Percentiles rank a stretch among this genome's conserved stretches.
Evolutionary conservation across 2,888 invertebrate species (phyloP).

Genomic region (Leptothorax acervorum): DNA sequence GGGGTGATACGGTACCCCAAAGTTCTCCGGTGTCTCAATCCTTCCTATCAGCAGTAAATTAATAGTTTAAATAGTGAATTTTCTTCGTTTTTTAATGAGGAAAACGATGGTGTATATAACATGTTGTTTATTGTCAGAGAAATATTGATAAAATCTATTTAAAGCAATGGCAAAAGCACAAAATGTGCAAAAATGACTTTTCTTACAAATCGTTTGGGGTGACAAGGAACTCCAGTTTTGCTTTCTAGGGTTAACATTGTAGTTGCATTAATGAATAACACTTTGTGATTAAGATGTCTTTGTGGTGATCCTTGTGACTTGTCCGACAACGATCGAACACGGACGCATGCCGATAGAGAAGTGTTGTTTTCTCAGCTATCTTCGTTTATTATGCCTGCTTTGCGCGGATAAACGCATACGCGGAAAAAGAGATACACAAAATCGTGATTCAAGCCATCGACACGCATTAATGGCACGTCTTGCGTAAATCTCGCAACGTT

Average conservation of each 20-base stretch:
- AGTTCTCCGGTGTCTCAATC: too few relatives aligned
- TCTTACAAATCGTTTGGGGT: too few relatives aligned
- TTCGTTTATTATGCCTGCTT: constrained; percentile 55
- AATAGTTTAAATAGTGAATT: too few relatives aligned
- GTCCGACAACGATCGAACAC: not conserved
- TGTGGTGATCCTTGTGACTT: not conserved
- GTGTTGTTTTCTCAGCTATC: constrained; percentile 22
- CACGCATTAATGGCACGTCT: constrained; percentile 15
- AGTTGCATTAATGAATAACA: not conserved
- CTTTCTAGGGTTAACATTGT: not conserved
- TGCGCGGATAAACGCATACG: constrained; percentile 45
- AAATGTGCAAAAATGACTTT: too few relatives aligned
- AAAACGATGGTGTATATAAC: too few relatives aligned
- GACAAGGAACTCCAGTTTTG: too few relatives aligned
- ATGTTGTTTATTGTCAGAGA: too few relatives aligned
- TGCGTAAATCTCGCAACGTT: constrained; percentile 39
- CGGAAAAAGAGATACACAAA: constrained; percentile 37
- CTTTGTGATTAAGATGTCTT: not conserved
- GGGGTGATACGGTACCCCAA: too few relatives aligned
- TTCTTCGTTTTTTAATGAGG: too few relatives aligned
- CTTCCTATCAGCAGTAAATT: too few relatives aligned
- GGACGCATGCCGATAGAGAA: not conserved
- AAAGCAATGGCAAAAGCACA: too few relatives aligned
- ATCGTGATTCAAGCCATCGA: constrained; percentile 47
- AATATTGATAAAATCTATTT: too few relatives aligned